Evolutionary conservation across 2,888 invertebrate species (phyloP).

Genomic region (Hyppa rectilinea): DNA sequence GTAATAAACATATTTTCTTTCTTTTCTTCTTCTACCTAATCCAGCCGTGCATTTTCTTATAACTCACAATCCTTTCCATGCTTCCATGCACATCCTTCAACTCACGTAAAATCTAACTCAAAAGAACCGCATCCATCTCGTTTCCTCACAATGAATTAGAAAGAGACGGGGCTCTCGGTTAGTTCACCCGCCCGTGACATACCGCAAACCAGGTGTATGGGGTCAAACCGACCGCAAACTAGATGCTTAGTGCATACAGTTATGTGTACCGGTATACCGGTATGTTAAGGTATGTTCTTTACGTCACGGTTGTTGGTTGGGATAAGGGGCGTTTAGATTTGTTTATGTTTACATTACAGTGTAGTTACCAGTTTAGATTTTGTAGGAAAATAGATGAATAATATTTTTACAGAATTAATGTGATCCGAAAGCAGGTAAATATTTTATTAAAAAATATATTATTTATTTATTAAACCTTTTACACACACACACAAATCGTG

Average conservation of each 20-base stretch:
- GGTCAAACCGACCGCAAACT: constrained; percentile 48
- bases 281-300: background rate
- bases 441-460: too few species aligned
- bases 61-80: too few species aligned
- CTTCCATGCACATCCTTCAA: background rate
- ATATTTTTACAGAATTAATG: background rate
- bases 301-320: background rate
- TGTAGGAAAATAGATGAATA: background rate
- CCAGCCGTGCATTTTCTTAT: too few species aligned
- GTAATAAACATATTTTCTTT: too few species aligned
- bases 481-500: too few species aligned
- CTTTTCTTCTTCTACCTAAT: too few species aligned
- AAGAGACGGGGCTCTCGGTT: constrained; percentile 25
- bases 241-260: constrained; percentile 23
- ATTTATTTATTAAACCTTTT: too few species aligned
- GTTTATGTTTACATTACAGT: background rate
- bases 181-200: constrained; percentile 14
- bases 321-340: background rate
- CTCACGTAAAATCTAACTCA: background rate
- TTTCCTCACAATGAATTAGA: constrained; percentile 27
- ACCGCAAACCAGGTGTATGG: constrained; percentile 45
- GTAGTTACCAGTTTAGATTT: background rate
- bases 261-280: background rate
- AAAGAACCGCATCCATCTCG: constrained; percentile 24
- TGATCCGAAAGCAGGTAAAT: too few species aligned